Evolutionary conservation across 2,888 invertebrate species (phyloP).

Genomic region (Patella caerulea): DNA sequence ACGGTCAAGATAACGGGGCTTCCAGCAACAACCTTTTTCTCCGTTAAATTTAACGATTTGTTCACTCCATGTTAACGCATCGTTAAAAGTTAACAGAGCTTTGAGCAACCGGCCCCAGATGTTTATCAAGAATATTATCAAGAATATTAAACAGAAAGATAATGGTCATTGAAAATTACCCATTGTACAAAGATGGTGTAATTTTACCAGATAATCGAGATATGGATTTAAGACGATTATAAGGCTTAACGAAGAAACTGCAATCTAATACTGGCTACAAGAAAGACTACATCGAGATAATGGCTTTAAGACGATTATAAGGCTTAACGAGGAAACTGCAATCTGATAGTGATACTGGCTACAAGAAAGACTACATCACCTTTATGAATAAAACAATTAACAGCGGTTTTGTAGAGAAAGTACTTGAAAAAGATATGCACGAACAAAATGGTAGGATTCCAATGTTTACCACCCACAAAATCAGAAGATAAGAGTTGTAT

Average conservation of each 20-base stretch:
- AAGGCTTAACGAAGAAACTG: neutral
- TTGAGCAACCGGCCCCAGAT: too few species aligned
- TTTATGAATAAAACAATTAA: conserved; percentile 31
- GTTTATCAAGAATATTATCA: neutral
- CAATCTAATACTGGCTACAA: neutral
- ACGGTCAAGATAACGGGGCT: too few species aligned
- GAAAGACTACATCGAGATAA: conserved; percentile 14
- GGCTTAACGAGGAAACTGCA: neutral
- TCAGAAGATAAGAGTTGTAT: too few species aligned
- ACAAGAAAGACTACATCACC: conserved; percentile 9
- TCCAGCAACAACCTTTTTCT: too few species aligned
- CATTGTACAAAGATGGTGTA: neutral
- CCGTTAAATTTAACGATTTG: too few species aligned
- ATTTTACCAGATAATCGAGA: too few species aligned
- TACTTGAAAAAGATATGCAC: neutral
- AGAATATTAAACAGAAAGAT: too few species aligned
- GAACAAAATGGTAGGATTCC: too few species aligned
- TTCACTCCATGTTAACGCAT: too few species aligned
- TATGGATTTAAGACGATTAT: neutral
- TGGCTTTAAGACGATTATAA: neutral
- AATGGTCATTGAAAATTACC: too few species aligned
- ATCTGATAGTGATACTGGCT: neutral
- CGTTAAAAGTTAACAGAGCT: too few species aligned
- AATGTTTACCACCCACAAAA: too few species aligned
- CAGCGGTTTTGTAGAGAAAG: conserved; percentile 25